Evolutionary conservation across 1,140 invertebrate genomes (phyloP), one percentile per base, ranked within the genome.

Genomic region (Calliopsis andreniformis): DNA sequence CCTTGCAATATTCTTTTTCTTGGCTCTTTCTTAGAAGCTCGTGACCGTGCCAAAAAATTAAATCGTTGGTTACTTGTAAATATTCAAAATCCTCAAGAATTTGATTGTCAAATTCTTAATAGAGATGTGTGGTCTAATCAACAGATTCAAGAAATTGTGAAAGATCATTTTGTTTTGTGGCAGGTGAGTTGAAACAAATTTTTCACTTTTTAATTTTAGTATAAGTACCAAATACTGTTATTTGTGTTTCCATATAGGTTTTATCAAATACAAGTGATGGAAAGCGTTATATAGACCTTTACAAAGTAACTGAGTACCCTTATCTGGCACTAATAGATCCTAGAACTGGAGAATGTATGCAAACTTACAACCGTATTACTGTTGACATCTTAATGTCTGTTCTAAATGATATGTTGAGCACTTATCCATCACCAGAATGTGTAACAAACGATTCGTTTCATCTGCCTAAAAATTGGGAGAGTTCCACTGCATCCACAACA

Each of bases 1-100:
- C 96, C 96, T 2, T 93, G 95, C 69, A 95, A 97, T 86, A 92
- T 97, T 32, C 93, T 95, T 30, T 95, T 93, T 86, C 92, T 94
- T 72, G 96, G 96, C 25, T 93, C 94, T 32, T 95, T 96, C 83
- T 91, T 94, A 16, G 90, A 94, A 87, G 96, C 95, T 0, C 89
- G 94, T 51, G 94, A 95, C 64, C 89, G 91, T 43, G 95, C 95
- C 14, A 94, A 93, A 55, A 88, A 87, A 10, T 89, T 93, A 7
- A 95, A 95, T 76, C 94, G 94, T 71, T 97, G 96, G 96, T 82
- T 97, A 16, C 92, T 97, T 79, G 95, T 97, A 0, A 97, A 97
- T 89, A 93, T 97, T 4, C 96, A 97, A 89, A 94, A 96, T 91
- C 93, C 95, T 25, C 91, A 93, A 81, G 96, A 96, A 89, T 97